These are phyloP conservation scores for Nebria brevicollis DNA, from an alignment of 2,888 invertebrate genomes.

Conservation along the genomic window DNA sequence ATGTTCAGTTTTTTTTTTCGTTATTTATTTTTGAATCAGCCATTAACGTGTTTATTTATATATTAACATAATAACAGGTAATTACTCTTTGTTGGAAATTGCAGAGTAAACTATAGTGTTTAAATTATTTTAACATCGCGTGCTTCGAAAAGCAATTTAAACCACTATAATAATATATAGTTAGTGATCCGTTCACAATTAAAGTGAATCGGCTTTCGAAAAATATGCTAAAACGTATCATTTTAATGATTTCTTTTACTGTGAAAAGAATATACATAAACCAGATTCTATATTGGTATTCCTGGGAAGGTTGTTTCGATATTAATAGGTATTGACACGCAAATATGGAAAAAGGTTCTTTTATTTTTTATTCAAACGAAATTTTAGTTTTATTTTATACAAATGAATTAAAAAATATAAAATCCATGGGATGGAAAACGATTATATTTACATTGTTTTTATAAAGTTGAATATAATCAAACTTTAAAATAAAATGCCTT, in stretches of 20 bases:
- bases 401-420: too few species aligned
- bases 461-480: not conserved
- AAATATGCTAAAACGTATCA: constrained; percentile 37
- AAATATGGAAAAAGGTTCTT: not conserved
- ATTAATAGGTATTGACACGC: not conserved
- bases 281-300: not conserved
- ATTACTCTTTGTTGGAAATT: constrained; percentile 43
- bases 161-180: constrained; percentile 35
- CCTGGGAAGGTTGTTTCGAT: not conserved
- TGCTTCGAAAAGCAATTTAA: constrained; percentile 37
- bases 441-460: too few species aligned
- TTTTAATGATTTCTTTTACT: constrained; percentile 3
- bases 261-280: constrained; percentile 1
- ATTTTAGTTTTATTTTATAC: too few species aligned
- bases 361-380: too few species aligned
- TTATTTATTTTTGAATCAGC: constrained; percentile 33
- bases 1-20: constrained; percentile 12
- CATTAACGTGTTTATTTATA: constrained; percentile 46
- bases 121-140: constrained; percentile 44
- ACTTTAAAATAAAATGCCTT: not conserved
- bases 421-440: too few species aligned
- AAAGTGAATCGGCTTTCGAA: constrained; percentile 42
- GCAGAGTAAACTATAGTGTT: constrained; percentile 44
- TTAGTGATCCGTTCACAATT: constrained; percentile 34
- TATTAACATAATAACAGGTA: constrained; percentile 46